Percentiles rank a stretch among this genome's conserved stretches.
Evolutionary conservation across 2,113 vertebrate species (phyloP).

Genomic region (Cyprinodon variegatus): DNA sequence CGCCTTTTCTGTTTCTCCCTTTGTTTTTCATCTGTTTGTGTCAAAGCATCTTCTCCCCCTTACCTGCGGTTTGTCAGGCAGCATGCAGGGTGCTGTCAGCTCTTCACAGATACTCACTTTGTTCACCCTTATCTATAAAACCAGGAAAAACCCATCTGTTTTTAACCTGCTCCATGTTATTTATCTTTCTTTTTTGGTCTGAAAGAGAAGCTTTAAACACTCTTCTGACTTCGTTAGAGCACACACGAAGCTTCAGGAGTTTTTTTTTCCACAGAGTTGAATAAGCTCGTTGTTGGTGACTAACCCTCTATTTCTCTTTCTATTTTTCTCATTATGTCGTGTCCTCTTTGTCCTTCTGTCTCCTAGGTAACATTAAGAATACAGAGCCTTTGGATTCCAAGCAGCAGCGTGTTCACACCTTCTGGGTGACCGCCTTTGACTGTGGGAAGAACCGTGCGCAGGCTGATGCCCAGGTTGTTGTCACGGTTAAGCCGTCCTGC

Average conservation of each 20-base stretch:
- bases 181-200: constrained; percentile 7
- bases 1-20: constrained; percentile 31
- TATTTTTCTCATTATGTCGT: constrained; percentile 29
- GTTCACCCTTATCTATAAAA: constrained; percentile 42
- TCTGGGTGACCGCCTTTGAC: constrained; percentile 97
- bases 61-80: constrained; percentile 53
- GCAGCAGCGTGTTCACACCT: constrained; percentile 88
- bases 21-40: constrained; percentile 30
- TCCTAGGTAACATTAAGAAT: constrained; percentile 96
- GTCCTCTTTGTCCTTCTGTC: constrained; percentile 24
- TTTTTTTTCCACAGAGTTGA: constrained; percentile 16
- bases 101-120: constrained; percentile 24
- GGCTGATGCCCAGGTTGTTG: constrained; percentile 92
- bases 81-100: constrained; percentile 35
- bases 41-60: constrained; percentile 36
- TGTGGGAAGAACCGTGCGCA: constrained; percentile 97
- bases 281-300: constrained; percentile 40
- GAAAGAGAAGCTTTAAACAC: background rate
- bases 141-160: constrained; percentile 33
- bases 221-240: background rate
- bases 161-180: constrained; percentile 22
- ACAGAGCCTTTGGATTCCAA: constrained; percentile 95
- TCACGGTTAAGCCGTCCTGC: constrained; percentile 98
- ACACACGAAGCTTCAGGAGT: background rate
- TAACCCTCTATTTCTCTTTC: constrained; percentile 52